Conservation (phyloP, 2,888 invertebrate species). For the Notodromas monacha region DNA sequence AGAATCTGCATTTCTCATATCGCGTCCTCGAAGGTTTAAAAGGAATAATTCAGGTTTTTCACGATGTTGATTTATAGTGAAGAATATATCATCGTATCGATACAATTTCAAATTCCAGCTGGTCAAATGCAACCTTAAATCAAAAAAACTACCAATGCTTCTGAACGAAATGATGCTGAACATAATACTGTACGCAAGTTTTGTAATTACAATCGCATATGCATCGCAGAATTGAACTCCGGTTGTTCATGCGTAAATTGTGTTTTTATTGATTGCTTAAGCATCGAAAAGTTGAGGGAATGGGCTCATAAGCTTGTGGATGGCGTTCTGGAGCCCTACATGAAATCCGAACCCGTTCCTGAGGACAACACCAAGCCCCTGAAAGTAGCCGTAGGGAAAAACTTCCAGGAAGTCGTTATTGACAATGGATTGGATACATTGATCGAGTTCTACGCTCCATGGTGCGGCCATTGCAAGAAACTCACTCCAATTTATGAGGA, state of each 20-base stretch:
- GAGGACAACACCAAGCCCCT: slow-evolving; percentile 47
- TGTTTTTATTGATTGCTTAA: slow-evolving; percentile 16
- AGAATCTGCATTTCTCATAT: slow-evolving; percentile 11
- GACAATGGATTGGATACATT: slow-evolving; percentile 71
- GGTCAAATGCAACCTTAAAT: background rate
- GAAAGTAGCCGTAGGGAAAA: slow-evolving; percentile 71
- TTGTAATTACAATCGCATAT: no score
- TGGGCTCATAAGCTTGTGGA: slow-evolving; percentile 53
- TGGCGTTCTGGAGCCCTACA: slow-evolving; percentile 51
- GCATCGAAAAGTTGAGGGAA: slow-evolving; percentile 42
- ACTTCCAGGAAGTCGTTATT: slow-evolving; percentile 72
- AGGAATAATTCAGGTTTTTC: no score
- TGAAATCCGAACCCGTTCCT: slow-evolving; percentile 81
- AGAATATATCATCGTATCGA: background rate
- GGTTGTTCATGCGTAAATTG: no score
- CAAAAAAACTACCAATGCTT: no score
- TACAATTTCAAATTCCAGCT: background rate
- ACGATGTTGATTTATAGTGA: background rate
- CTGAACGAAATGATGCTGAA: no score
- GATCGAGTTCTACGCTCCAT: slow-evolving; percentile 87
- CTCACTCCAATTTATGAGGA: slow-evolving; percentile 75
- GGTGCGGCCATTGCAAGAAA: slow-evolving; percentile 89
- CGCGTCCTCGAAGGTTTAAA: no score
- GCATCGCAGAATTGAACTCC: no score
- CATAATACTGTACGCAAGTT: no score